Conservation (phyloP, 2,888 invertebrate genomes). For the Macropis europaea region DNA sequence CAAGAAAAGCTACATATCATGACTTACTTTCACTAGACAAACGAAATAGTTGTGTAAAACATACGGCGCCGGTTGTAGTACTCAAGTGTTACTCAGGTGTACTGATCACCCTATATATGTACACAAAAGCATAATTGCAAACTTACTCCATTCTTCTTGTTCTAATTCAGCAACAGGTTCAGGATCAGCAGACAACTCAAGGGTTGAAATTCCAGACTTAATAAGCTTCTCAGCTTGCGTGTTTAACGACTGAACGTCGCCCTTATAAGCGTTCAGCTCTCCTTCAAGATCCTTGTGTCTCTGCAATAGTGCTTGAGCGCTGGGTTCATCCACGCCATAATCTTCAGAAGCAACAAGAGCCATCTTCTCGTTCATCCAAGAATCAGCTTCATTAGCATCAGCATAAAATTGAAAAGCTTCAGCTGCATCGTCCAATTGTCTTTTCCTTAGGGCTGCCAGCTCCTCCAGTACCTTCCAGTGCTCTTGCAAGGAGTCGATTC, state of each 20-base stretch:
- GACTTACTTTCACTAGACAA: too few relatives aligned
- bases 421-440: conserved; percentile 91
- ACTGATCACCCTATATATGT: too few relatives aligned
- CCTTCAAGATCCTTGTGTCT: conserved; percentile 93
- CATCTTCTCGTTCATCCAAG: conserved; percentile 98
- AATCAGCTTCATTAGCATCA: conserved; percentile 98
- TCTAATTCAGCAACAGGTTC: conserved; percentile 78
- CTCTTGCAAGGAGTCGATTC: conserved; percentile 88
- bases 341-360: conserved; percentile 94
- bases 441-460: conserved; percentile 87
- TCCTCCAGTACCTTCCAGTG: conserved; percentile 96
- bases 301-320: conserved; percentile 92
- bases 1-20: background rate
- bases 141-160: conserved; percentile 78
- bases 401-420: conserved; percentile 98
- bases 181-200: conserved; percentile 81
- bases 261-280: conserved; percentile 92
- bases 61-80: too few relatives aligned
- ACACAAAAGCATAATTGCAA: too few relatives aligned
- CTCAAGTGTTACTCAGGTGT: too few relatives aligned
- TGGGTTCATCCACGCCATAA: conserved; percentile 95
- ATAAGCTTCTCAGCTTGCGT: conserved; percentile 89
- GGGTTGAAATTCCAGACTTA: conserved; percentile 87
- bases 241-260: conserved; percentile 91
- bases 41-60: too few relatives aligned